phyloP scores from a whole-genome alignment of 2,797 vertebrate genomes.

The Falco rusticolus region DNA sequence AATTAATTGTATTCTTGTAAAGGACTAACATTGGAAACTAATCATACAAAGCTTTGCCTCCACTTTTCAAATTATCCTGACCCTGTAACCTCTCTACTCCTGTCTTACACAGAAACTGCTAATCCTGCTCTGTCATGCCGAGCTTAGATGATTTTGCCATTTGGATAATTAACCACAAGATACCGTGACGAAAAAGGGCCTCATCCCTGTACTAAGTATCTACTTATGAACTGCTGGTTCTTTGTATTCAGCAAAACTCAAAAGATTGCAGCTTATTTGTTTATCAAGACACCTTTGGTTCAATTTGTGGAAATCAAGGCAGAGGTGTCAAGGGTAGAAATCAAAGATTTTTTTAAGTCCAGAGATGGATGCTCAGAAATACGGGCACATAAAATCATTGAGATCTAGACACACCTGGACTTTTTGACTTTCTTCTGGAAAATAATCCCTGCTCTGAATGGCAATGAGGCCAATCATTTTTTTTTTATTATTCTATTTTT shows the following conservation, averaged over 20 bases:
- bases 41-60: not conserved
- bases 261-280: not conserved
- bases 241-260: not conserved
- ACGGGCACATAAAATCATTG: not conserved
- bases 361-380: not conserved
- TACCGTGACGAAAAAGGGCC: not conserved
- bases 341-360: not conserved
- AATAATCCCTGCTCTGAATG: not conserved
- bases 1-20: not conserved
- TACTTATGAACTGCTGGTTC: not conserved
- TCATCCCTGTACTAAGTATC: not conserved
- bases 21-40: not conserved
- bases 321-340: not conserved
- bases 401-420: not conserved
- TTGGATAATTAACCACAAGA: not conserved
- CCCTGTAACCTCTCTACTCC: not conserved
- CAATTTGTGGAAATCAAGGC: not conserved
- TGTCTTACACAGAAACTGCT: not conserved
- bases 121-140: fast-evolving
- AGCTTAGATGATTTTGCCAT: not conserved
- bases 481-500: not conserved
- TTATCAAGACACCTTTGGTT: fast-evolving
- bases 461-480: not conserved
- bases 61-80: not conserved
- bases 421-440: not conserved